Evolutionary conservation across 2,113 vertebrate species (phyloP), one percentile per base, ranked within the genome.

Genomic region (Protobothrops mucrosquamatus): DNA sequence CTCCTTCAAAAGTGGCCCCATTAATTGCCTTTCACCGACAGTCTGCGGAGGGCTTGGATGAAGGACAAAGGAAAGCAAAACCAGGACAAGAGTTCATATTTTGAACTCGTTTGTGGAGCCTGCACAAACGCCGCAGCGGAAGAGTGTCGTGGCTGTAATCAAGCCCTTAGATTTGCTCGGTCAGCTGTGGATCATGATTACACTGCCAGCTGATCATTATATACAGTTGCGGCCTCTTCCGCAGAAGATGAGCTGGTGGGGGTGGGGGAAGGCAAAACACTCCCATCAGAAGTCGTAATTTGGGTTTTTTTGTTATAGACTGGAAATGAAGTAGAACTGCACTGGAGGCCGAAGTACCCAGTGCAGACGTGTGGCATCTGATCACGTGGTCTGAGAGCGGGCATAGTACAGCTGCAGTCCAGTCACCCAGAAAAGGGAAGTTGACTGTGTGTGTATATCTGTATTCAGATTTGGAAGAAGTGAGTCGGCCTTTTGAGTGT

Each of bases 111-210:
- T 23, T 14, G 52, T 15, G 69, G 26, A 11, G n/a, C 6, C 11
- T 3, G 2, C 85, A 29, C 11, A 0, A 3, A 46, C 1, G 7
- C 12, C n/a, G 2, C 8, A 26, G 24, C 10, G 24, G 89, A 10
- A 48, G 29, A 46, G 86, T 56, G 51, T 11, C 85, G 24, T 11
- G 20, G 24, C 20, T n/a, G 4, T 48, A 48, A 29, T 39, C 54
- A 22, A 34, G 90, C 93, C 94, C 94, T 92, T 93, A 92, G 74
- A 91, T 93, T 95, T 95, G 64, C 0, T 87, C 6, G 92, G 94
- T 94, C 92, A 92, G 89, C 92, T 92, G 0, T 95, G 93, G 96
- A 95, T 94, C 94, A 92, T 91, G 94, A 94, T 96, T 94, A 96
- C 94, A 93, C 88, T 96, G 95, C 93, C 96, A 95, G 96, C 90